These are phyloP conservation scores for Cephus pygmeus DNA, from an alignment of 2,888 invertebrate species.

Conservation along the genomic window DNA sequence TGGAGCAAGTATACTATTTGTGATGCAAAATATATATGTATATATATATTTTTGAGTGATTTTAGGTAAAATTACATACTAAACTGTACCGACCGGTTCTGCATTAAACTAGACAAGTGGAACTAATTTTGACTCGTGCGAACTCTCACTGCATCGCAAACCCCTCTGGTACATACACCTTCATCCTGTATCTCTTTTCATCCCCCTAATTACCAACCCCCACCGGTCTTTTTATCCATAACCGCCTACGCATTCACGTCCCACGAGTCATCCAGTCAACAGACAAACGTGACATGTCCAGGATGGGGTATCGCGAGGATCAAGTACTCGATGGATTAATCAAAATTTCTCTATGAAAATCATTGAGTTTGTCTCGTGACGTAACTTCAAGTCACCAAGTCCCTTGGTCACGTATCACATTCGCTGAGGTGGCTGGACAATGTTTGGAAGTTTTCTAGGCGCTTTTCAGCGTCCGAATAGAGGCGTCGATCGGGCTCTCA, in stretches of 20 bases:
- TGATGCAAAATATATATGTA: neutral
- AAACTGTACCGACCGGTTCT: neutral
- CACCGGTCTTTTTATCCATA: neutral
- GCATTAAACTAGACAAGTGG: conserved; percentile 29
- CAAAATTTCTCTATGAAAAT: neutral
- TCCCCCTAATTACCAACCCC: neutral
- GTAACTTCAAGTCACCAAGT: neutral
- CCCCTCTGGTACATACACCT: neutral
- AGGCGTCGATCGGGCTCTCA: neutral
- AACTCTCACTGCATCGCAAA: conserved; percentile 23
- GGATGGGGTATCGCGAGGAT: neutral
- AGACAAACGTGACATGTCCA: neutral
- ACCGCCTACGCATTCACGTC: neutral
- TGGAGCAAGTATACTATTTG: neutral
- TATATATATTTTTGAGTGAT: neutral
- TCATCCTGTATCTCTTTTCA: neutral
- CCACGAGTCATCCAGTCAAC: neutral
- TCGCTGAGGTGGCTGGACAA: neutral
- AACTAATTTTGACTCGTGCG: conserved; percentile 46
- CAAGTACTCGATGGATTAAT: neutral
- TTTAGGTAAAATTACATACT: neutral
- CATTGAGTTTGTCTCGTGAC: neutral
- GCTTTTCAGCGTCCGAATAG: neutral
- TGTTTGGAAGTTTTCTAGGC: neutral
- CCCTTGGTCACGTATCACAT: neutral